A percentile compares a stretch with the other conserved stretches of the same genome.
Evolutionary conservation across 2,113 vertebrate species (phyloP).

Genomic region (Mionectes macconnelli): DNA sequence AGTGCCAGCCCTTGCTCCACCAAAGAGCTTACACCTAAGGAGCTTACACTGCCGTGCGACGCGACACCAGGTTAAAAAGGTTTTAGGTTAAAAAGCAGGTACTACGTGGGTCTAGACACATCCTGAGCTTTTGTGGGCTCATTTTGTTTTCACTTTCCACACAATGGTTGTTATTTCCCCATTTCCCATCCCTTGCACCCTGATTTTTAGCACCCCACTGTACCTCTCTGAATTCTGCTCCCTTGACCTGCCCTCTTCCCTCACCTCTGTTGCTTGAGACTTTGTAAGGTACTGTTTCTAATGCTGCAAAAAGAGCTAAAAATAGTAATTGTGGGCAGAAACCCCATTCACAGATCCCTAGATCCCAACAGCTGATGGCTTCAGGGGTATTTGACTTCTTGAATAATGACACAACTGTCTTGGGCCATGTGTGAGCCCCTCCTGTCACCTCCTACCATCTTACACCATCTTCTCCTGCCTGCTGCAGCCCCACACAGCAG

Average conservation of each 20-base stretch:
- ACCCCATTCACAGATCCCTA: not conserved
- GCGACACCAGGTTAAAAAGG: not conserved
- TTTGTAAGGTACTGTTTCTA: not conserved
- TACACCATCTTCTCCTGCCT: not conserved
- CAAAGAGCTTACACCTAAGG: slow-evolving; percentile 14
- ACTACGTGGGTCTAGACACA: not conserved
- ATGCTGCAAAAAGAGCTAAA: not conserved
- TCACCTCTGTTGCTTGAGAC: not conserved
- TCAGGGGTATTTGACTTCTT: rapidly evolving
- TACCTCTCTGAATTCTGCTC: not conserved
- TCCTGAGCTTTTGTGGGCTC: not conserved
- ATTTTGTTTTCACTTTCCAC: not conserved
- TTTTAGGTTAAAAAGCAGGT: not conserved
- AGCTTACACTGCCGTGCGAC: rapidly evolving
- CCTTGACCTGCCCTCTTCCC: rapidly evolving
- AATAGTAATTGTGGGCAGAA: not conserved
- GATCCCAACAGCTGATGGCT: not conserved
- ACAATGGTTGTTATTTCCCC: not conserved
- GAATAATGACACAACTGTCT: not conserved
- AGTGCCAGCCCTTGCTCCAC: not conserved
- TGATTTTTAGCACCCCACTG: not conserved
- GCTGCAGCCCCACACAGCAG: not conserved
- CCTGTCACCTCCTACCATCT: not conserved
- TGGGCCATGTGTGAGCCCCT: not conserved
- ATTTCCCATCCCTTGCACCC: not conserved